Evolutionary conservation across 1,140 invertebrate species (phyloP).

Genomic region (Palaemon carinicauda): DNA sequence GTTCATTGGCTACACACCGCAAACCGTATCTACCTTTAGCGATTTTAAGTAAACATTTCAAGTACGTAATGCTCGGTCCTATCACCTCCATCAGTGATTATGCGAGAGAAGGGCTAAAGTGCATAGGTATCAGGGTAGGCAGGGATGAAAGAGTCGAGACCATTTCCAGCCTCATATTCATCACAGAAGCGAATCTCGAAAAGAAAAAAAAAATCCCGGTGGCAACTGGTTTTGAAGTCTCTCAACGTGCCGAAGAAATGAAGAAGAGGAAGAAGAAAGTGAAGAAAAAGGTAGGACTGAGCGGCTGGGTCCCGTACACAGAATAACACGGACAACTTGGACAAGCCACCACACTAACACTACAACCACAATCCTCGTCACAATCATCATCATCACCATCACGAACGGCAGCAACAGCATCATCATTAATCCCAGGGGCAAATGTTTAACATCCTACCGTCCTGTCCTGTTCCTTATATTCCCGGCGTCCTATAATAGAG

Average conservation of each 20-base stretch:
- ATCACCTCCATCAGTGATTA: background rate
- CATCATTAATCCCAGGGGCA: slow-evolving; percentile 42
- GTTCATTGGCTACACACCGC: slow-evolving; percentile 32
- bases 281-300: slow-evolving; percentile 43
- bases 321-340: slow-evolving; percentile 50
- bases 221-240: background rate
- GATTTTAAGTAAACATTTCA: slow-evolving; percentile 17
- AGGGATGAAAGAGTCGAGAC: no score
- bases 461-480: slow-evolving; percentile 41
- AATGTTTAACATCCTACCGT: slow-evolving; percentile 36
- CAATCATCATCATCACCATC: no score
- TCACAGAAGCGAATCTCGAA: no score
- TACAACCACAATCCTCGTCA: no score
- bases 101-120: background rate
- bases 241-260: slow-evolving; percentile 10
- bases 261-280: background rate
- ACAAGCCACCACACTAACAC: slow-evolving; percentile 15
- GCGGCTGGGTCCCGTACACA: slow-evolving; percentile 47
- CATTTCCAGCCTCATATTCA: no score
- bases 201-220: background rate
- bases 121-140: background rate
- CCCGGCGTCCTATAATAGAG: slow-evolving; percentile 10
- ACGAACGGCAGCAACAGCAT: background rate
- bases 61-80: background rate
- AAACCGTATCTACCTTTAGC: slow-evolving; percentile 14